A percentile compares a stretch with the other conserved stretches of the same genome.
Evolutionary conservation across 2,797 vertebrate genomes (phyloP).

Genomic region (Sebastes nivosus): DNA sequence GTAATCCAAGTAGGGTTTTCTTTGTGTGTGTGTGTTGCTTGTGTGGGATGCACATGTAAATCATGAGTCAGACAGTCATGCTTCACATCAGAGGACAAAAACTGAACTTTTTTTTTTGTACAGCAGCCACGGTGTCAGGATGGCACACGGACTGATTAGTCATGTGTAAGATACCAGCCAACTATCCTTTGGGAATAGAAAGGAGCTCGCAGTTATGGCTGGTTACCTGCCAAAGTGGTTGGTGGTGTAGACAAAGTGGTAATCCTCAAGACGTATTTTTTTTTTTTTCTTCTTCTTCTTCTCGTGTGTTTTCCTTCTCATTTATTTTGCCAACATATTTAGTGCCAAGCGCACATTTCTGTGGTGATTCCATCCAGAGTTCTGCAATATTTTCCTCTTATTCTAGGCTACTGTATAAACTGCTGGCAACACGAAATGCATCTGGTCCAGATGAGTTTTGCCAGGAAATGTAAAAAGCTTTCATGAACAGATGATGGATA

Average conservation of each 20-base stretch:
- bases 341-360: constrained; percentile 61
- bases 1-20: constrained; percentile 46
- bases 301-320: constrained; percentile 52
- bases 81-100: constrained; percentile 44
- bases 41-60: constrained; percentile 55
- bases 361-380: constrained; percentile 56
- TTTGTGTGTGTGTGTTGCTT: constrained; percentile 12
- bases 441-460: constrained; percentile 40
- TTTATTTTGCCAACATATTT: constrained; percentile 67
- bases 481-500: background rate
- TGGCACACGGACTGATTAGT: constrained; percentile 67
- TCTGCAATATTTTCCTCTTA: constrained; percentile 44
- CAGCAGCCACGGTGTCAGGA: constrained; percentile 49
- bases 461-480: constrained; percentile 12
- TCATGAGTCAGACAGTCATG: constrained; percentile 55
- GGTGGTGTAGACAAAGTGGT: constrained; percentile 63
- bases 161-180: constrained; percentile 62
- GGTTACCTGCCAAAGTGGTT: constrained; percentile 69
- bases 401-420: constrained; percentile 45
- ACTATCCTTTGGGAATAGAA: constrained; percentile 43
- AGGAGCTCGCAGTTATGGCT: constrained; percentile 42
- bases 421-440: constrained; percentile 13
- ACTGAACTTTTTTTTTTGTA: constrained; percentile 44
- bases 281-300: background rate
- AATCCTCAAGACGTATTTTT: constrained; percentile 68